Percentiles rank a stretch among this genome's conserved stretches.
Conservation (phyloP, 23 tunicate genomes). For the Phallusia fumigata region DNA sequence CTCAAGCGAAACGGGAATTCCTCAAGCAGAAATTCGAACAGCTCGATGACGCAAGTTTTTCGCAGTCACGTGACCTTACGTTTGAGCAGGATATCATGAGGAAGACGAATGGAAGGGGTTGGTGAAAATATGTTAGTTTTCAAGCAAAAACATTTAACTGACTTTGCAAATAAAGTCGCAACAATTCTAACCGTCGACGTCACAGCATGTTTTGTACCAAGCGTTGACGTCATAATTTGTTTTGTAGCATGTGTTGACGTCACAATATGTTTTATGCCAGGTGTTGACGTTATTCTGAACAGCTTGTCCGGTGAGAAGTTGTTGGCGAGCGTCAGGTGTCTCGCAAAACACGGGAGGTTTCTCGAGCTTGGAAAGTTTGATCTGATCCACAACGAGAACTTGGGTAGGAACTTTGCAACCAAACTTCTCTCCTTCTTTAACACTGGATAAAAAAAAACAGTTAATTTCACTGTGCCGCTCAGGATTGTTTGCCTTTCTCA, state of each 20-base stretch:
- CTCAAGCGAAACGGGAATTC: background rate
- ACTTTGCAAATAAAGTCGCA: too few species aligned
- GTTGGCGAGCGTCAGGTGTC: background rate
- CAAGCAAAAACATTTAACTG: too few species aligned
- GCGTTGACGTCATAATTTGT: background rate
- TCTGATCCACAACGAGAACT: background rate
- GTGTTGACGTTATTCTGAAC: conserved; percentile 11
- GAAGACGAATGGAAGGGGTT: conserved; percentile 25
- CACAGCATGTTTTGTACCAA: background rate
- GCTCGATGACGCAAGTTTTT: background rate
- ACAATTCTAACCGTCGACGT: too few species aligned
- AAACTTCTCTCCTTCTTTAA: too few species aligned
- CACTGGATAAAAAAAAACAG: too few species aligned
- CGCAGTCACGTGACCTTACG: background rate
- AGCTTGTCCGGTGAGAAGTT: conserved; percentile 3
- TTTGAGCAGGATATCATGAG: background rate
- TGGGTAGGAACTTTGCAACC: background rate
- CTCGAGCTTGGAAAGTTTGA: conserved; percentile 1
- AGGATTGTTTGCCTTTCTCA: conserved; percentile 1
- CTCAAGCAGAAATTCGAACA: conserved; percentile 8
- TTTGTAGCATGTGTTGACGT: background rate
- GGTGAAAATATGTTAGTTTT: background rate
- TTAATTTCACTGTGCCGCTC: background rate
- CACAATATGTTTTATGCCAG: background rate
- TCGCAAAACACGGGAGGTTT: conserved; percentile 27